Base-by-base conservation (phyloP, 53 echinoderm and acorn worm species). In the Apostichopus leukothele region DNA sequence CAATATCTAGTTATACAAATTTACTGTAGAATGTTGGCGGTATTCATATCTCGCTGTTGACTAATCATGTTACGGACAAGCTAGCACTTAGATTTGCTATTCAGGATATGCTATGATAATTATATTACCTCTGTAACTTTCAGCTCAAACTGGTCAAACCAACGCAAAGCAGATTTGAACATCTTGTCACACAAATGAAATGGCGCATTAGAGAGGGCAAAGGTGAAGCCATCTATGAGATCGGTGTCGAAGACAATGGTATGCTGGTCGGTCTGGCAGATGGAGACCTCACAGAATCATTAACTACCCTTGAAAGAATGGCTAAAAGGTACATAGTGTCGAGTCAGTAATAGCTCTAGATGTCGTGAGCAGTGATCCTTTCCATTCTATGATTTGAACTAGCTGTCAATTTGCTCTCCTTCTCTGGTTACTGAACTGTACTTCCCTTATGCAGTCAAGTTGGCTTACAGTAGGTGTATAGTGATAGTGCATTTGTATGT, bases 201-300 rank as follows among this genome's bases (percentile, higher is more conserved):
- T 96, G 96, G 99, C 83, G 99, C 19, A 76, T 98, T 11, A 76
- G 96, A 52, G 99, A 98, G 63, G 99, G 99, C 0, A 94, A 98
- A 51, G 99, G 99, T 16, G 99, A 98, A 73, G 96, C 99, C 19
- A 96, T 98, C 88, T 98, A 98, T 90, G 99, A 98, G 93, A 98
- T 98, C 74, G 99, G 99, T 0, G 99, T 98, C 74, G 99, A 93
- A 61, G 99, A 96, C 86, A 96, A 92, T 75, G 95, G 96, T 16
- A 90, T 98, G 93, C 87, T 97, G 51, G 97, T 93, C 26, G 99
- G 95, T 75, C 92, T 98, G 52, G 76, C 76, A 39, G 88, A 93
- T 0, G 83, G 88, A 19, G 97, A 97, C 55, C 83, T 97, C 12
- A 73, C 89, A 9, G 94, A 92, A 55, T 97, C 97, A 1, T 67